Evolutionary conservation across 2,797 vertebrate species (phyloP).

Genomic region (Neosilurus mollespiculum): DNA sequence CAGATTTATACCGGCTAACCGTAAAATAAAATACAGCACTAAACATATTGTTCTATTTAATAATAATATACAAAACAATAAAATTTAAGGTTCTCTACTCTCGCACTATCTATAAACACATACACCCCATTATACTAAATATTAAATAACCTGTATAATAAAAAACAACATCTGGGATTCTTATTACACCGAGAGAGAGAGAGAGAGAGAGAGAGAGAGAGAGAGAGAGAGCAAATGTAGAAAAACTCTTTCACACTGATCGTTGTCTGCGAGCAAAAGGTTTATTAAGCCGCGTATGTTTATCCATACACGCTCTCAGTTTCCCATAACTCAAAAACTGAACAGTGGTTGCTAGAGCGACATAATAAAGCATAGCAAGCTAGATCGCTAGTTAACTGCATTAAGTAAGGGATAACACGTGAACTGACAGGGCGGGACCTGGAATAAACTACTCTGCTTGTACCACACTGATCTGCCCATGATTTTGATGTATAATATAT

Average conservation of each 20-base stretch:
- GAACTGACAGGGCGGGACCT: background rate
- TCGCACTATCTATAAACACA: background rate
- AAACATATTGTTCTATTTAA: background rate
- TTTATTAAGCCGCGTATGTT: constrained; percentile 41
- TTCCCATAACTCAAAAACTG: too few relatives aligned
- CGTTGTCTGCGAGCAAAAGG: constrained; percentile 42
- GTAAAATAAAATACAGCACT: background rate
- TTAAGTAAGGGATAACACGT: background rate
- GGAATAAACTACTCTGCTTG: too few relatives aligned
- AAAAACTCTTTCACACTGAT: constrained; percentile 28
- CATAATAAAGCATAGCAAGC: background rate
- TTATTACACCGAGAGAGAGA: background rate
- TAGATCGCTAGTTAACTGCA: background rate
- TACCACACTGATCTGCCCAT: background rate
- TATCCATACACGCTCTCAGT: background rate
- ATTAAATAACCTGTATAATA: background rate
- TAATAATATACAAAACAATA: background rate
- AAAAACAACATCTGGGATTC: background rate
- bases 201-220: background rate
- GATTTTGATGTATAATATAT: too few relatives aligned
- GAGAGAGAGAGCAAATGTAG: background rate
- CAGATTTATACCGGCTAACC: background rate
- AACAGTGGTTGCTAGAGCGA: background rate
- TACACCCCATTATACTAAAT: background rate
- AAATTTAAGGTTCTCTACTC: background rate